A percentile compares a stretch with the other conserved stretches of the same genome.
Conservation (phyloP, 2,113 vertebrate species). For the Oryzias melastigma region DNA sequence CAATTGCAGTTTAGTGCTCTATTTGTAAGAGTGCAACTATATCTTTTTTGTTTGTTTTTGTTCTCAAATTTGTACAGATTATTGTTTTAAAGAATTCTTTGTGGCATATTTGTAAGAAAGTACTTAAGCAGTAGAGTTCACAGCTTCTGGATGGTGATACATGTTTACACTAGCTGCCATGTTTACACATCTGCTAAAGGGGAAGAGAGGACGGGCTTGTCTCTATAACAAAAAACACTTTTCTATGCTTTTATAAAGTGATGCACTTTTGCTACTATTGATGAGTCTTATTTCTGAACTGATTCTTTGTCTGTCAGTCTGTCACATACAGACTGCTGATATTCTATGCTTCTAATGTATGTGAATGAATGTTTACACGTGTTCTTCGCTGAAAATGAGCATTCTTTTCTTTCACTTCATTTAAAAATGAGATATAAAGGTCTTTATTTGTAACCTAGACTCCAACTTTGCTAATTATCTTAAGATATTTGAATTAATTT, state of each 20-base stretch:
- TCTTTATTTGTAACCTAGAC: constrained; percentile 66
- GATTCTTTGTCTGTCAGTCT: constrained; percentile 58
- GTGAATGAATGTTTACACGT: constrained; percentile 78
- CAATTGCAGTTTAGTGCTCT: constrained; percentile 50
- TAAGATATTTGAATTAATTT: constrained; percentile 49
- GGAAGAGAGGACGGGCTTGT: constrained; percentile 46
- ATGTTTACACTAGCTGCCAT: constrained; percentile 69
- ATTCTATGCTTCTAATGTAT: constrained; percentile 62
- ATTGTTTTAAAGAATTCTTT: constrained; percentile 36
- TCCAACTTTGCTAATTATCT: constrained; percentile 37
- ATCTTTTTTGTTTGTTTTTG: constrained; percentile 18
- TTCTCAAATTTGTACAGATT: background rate
- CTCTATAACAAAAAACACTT: constrained; percentile 56
- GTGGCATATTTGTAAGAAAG: constrained; percentile 44
- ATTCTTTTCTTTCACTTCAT: constrained; percentile 56
- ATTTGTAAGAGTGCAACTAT: constrained; percentile 61
- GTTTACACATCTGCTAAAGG: constrained; percentile 66
- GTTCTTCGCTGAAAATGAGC: constrained; percentile 70
- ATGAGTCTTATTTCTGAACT: constrained; percentile 73
- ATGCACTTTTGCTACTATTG: constrained; percentile 71
- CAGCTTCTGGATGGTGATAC: constrained; percentile 48
- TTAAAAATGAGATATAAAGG: constrained; percentile 60
- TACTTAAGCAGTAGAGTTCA: constrained; percentile 36
- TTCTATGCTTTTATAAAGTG: constrained; percentile 70
- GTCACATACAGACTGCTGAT: constrained; percentile 45